Evolutionary conservation across 1,140 invertebrate species (phyloP).

Genomic region (Aethina tumida): DNA sequence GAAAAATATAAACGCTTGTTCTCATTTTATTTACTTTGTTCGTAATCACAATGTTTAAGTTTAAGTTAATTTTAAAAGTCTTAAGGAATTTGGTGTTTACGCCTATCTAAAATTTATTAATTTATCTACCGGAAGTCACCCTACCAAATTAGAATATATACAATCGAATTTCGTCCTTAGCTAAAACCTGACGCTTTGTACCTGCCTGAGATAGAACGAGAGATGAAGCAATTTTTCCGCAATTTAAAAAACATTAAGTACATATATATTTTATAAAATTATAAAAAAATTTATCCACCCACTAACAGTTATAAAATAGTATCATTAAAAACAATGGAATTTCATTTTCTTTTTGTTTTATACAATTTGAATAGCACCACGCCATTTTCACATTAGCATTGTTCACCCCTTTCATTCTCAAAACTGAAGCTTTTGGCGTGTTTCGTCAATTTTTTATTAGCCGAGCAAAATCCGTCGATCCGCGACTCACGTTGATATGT

Average conservation of each 20-base stretch:
- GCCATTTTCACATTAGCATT: constrained; percentile 7
- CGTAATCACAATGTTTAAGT: no score
- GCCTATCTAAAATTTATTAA: no score
- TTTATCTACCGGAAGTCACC: no score
- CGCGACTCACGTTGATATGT: constrained; percentile 25
- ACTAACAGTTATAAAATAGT: constrained; percentile 9
- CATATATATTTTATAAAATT: constrained; percentile 4
- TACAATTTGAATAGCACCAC: constrained; percentile 1
- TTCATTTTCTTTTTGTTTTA: no score
- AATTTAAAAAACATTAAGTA: constrained; percentile 3
- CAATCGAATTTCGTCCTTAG: no score
- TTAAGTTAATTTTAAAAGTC: no score
- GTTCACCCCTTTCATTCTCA: constrained; percentile 5
- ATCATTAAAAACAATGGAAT: constrained; percentile 4
- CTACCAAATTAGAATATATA: no score
- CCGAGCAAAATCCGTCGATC: constrained; percentile 9
- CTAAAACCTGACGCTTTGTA: no score
- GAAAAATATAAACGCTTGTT: no score
- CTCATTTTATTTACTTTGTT: no score
- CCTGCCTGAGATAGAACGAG: no score
- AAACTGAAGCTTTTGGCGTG: constrained; percentile 13
- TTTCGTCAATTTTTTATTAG: constrained; percentile 9
- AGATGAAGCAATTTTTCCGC: not conserved
- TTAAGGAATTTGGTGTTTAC: no score
- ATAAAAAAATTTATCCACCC: constrained; percentile 9